These are phyloP conservation scores for Gymnodraco acuticeps DNA, from an alignment of 2,797 vertebrate genomes.

Conservation along the genomic window DNA sequence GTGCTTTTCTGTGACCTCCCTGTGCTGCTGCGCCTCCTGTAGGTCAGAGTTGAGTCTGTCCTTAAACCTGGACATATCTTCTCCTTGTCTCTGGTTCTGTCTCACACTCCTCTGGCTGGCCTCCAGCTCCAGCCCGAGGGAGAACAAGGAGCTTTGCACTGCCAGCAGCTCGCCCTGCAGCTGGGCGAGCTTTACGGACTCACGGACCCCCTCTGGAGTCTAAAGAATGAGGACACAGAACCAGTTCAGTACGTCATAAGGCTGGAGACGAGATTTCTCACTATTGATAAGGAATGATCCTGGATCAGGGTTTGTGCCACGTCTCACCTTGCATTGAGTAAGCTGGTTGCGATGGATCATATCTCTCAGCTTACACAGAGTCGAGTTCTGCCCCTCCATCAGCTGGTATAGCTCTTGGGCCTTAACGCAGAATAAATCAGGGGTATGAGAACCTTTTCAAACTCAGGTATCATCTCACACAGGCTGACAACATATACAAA, in stretches of 20 bases:
- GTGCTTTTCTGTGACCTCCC: constrained; percentile 91
- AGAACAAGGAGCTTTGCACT: constrained; percentile 91
- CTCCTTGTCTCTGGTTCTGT: constrained; percentile 88
- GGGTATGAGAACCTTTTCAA: constrained; percentile 1
- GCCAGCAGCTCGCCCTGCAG: constrained; percentile 89
- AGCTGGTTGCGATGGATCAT: constrained; percentile 89
- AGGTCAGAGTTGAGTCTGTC: constrained; percentile 86
- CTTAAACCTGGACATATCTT: constrained; percentile 83
- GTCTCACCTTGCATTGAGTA: constrained; percentile 87
- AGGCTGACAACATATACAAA: constrained; percentile 5
- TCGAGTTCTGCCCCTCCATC: constrained; percentile 92
- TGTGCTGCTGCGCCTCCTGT: constrained; percentile 89
- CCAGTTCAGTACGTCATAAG: constrained; percentile 7
- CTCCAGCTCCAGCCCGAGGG: constrained; percentile 91
- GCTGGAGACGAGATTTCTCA: not conserved
- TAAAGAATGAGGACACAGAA: constrained; percentile 52
- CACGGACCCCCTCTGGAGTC: constrained; percentile 76
- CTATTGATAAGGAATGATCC: not conserved
- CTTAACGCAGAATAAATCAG: constrained; percentile 70
- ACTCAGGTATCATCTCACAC: not conserved
- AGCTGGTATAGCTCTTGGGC: constrained; percentile 91
- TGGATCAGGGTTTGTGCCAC: not conserved
- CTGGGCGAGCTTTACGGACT: constrained; percentile 69
- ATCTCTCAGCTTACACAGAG: constrained; percentile 91
- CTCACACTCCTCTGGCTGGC: constrained; percentile 86